Conservation (phyloP, 2,888 invertebrate genomes). For the Hermodice carunculata region DNA sequence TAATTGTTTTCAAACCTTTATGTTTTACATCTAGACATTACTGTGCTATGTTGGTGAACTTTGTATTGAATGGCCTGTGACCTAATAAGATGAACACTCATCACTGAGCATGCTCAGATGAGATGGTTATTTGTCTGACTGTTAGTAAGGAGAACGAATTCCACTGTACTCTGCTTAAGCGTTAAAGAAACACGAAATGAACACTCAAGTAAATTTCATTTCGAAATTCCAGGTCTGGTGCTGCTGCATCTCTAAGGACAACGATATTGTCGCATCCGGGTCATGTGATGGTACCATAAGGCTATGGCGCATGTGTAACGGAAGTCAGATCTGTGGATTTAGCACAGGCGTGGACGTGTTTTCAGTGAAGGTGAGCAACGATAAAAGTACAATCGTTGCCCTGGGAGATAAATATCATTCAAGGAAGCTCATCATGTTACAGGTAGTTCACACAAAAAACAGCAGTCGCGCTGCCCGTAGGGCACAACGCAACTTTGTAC, state of each 20-base stretch:
- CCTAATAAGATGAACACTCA: too few relatives aligned
- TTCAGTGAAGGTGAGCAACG: constrained; percentile 66
- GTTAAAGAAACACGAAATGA: too few relatives aligned
- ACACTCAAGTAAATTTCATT: too few relatives aligned
- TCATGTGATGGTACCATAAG: constrained; percentile 68
- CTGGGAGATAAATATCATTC: constrained; percentile 68
- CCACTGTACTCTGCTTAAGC: too few relatives aligned
- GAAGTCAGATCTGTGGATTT: constrained; percentile 64
- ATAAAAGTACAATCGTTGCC: constrained; percentile 69
- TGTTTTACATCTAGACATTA: too few relatives aligned
- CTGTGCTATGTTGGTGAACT: too few relatives aligned
- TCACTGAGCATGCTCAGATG: too few relatives aligned
- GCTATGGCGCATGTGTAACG: constrained; percentile 65
- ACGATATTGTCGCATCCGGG: constrained; percentile 68
- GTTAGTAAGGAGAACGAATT: too few relatives aligned
- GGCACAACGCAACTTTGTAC: too few relatives aligned
- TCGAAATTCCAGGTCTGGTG: constrained; percentile 70
- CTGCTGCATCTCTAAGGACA: constrained; percentile 65
- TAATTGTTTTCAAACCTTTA: too few relatives aligned
- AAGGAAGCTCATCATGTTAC: constrained; percentile 69
- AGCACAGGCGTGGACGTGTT: constrained; percentile 68
- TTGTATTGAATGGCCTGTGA: too few relatives aligned
- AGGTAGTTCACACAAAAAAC: constrained; percentile 54
- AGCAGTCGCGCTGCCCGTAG: constrained; percentile 25
- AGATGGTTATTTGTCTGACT: too few relatives aligned